A percentile compares a stretch with the other conserved stretches of the same genome.
These are phyloP conservation scores for Hyposoter didymator DNA, from an alignment of 2,888 invertebrate species.

Conservation along the genomic window DNA sequence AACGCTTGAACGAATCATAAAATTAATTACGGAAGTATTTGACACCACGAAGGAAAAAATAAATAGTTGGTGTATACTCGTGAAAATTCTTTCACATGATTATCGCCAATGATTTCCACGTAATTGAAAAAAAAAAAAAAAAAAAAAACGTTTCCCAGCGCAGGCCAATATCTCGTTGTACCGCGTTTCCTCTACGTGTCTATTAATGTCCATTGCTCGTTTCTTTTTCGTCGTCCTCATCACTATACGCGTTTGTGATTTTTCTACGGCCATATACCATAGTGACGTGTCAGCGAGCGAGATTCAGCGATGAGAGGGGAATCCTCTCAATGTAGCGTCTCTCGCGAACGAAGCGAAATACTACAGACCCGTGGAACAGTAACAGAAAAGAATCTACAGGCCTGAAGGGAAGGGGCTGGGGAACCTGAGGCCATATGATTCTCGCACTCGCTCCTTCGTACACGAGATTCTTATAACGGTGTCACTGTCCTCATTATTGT, in stretches of 20 bases:
- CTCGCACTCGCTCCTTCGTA: conserved; percentile 47
- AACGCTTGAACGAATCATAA: background rate
- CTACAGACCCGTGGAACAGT: conserved; percentile 18
- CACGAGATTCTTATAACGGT: conserved; percentile 52
- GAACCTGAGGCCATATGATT: conserved; percentile 46
- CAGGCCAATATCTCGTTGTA: background rate
- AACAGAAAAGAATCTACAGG: conserved; percentile 22
- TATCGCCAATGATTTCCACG: background rate
- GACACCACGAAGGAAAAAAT: background rate
- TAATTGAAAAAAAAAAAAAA: background rate
- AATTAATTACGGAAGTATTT: background rate
- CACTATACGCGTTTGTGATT: conserved; percentile 5
- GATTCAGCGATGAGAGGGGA: conserved; percentile 37
- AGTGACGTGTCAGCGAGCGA: conserved; percentile 20
- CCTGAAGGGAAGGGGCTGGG: background rate
- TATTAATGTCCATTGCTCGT: background rate
- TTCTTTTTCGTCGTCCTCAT: conserved; percentile 3
- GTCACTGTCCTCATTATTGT: conserved; percentile 68
- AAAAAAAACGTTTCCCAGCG: background rate
- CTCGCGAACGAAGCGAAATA: conserved; percentile 35
- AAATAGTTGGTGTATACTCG: background rate
- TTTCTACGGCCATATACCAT: conserved; percentile 6
- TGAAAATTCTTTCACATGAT: conserved; percentile 2
- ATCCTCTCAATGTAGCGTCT: conserved; percentile 36
- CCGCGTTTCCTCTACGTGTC: background rate